phyloP scores from a whole-genome alignment of 2,888 invertebrate genomes.

The Hipparchia semele region DNA sequence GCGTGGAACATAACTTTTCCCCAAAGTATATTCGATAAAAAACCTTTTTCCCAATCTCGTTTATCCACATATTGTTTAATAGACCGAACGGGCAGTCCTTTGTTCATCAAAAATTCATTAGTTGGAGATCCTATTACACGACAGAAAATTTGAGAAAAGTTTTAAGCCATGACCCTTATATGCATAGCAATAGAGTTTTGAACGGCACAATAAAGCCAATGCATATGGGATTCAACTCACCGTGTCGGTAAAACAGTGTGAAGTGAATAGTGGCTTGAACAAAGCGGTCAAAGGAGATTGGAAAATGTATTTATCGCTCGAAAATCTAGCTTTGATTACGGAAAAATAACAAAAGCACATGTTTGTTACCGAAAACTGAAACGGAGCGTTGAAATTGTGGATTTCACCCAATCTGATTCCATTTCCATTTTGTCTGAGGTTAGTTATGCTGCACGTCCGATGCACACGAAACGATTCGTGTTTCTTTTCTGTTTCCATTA shows the following conservation, averaged over 20 bases:
- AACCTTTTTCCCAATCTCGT: conserved; percentile 24
- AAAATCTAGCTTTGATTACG: conserved; percentile 44
- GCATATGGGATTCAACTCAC: conserved; percentile 34
- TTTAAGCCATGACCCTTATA: conserved; percentile 1
- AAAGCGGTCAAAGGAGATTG: conserved; percentile 46
- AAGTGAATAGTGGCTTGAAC: conserved; percentile 39
- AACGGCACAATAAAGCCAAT: background rate
- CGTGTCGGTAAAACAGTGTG: conserved; percentile 40
- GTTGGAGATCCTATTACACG: conserved; percentile 34
- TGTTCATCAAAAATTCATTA: conserved; percentile 42
- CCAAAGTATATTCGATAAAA: background rate
- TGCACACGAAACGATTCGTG: background rate
- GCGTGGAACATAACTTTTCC: background rate
- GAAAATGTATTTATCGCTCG: conserved; percentile 44
- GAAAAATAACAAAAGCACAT: conserved; percentile 33
- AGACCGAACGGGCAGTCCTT: conserved; percentile 28
- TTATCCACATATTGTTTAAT: conserved; percentile 31
- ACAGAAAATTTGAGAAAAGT: conserved; percentile 25
- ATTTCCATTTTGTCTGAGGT: background rate
- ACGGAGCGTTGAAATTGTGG: conserved; percentile 1
- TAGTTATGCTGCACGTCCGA: background rate
- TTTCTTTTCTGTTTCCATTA: background rate
- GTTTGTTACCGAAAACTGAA: conserved; percentile 18
- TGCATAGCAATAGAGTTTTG: background rate
- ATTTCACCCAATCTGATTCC: conserved; percentile 1